Evolutionary conservation across 2,888 invertebrate genomes (phyloP).

Genomic region (Drosophila meridiana): DNA sequence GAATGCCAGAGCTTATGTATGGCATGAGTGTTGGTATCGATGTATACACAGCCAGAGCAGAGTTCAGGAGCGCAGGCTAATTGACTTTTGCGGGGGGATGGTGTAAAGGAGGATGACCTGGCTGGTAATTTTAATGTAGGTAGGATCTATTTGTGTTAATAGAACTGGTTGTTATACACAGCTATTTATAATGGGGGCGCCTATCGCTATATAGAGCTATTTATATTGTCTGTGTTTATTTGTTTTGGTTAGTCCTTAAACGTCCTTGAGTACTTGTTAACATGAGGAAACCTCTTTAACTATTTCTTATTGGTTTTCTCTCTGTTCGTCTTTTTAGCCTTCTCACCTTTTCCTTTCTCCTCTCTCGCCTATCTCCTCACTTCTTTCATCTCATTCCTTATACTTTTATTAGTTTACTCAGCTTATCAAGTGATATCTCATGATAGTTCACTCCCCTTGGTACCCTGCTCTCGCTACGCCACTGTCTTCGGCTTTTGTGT

Average conservation of each 20-base stretch:
- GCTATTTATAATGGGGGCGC: neutral
- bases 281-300: neutral
- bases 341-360: neutral
- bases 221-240: neutral
- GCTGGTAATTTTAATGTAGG: neutral
- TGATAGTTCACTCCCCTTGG: neutral
- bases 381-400: neutral
- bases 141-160: neutral
- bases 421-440: neutral
- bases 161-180: neutral
- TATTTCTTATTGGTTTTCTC: neutral
- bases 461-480: constrained; percentile 15
- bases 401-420: neutral
- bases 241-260: too few relatives aligned
- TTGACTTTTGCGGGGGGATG: constrained; percentile 30
- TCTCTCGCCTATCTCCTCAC: neutral
- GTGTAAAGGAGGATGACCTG: neutral
- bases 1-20: constrained; percentile 55
- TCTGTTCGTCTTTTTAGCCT: neutral
- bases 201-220: neutral
- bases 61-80: constrained; percentile 44
- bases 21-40: constrained; percentile 44
- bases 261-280: neutral
- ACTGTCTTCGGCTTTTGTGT: constrained; percentile 9
- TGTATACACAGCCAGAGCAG: constrained; percentile 20